Conservation (phyloP, 2,113 vertebrate species). For the Silurus glanis region DNA sequence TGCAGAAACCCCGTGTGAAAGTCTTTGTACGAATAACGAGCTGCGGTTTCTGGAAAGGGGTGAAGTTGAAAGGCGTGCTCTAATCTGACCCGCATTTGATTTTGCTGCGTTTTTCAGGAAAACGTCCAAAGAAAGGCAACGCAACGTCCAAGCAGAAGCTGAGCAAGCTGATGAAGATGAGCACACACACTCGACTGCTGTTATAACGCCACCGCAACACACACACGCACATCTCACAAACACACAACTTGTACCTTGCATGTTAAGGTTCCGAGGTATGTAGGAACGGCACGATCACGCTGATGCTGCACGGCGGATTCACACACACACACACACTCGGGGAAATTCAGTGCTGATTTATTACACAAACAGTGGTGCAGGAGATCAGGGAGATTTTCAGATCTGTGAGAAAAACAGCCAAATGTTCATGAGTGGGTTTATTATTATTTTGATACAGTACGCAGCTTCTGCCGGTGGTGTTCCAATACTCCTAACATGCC, state of each 20-base stretch:
- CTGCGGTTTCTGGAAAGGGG: background rate
- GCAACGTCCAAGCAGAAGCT: constrained; percentile 96
- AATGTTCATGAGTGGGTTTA: constrained; percentile 2
- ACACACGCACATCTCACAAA: constrained; percentile 52
- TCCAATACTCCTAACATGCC: background rate
- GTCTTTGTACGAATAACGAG: background rate
- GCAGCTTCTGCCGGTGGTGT: background rate
- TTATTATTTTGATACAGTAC: background rate
- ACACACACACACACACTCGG: constrained; percentile 39
- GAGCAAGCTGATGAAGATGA: constrained; percentile 95
- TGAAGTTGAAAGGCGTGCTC: background rate
- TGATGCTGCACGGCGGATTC: constrained; percentile 33
- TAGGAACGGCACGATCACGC: constrained; percentile 59
- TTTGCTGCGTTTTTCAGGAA: constrained; percentile 75
- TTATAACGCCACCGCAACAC: constrained; percentile 74
- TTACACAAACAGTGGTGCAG: constrained; percentile 24
- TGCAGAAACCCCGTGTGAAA: background rate
- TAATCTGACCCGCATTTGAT: too few relatives aligned
- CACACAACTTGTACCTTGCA: constrained; percentile 64
- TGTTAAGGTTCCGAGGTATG: constrained; percentile 73
- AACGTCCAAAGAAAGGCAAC: constrained; percentile 98
- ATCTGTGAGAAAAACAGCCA: constrained; percentile 14
- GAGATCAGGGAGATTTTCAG: background rate
- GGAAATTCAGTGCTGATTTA: background rate
- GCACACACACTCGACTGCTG: constrained; percentile 89